Evolutionary conservation across 2,888 invertebrate species (phyloP), one percentile per base, ranked within the genome.

Genomic region (Apomyelois bistriatella): DNA sequence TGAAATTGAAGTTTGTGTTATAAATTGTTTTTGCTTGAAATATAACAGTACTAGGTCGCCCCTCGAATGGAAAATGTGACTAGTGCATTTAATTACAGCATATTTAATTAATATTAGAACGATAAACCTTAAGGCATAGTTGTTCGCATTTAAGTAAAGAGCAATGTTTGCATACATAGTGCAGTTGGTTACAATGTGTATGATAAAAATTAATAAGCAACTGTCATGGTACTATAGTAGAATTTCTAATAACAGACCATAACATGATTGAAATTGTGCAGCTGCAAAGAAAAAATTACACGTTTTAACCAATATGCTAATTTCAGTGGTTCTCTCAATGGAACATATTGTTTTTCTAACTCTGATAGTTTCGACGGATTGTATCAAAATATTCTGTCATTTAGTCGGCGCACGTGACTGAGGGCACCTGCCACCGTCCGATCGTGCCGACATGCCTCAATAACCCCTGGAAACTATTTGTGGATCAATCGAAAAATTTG

Each of bases 391-490:
- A 67, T 66, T 59, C 58, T 69, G 69, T 74, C 66, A 72, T 78
- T 74, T 70, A 65, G 69, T 70, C 65, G 69, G 56, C 66, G 76
- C 72, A 79, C 81, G 82, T 82, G 81, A 80, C 79, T 65, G 72
- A 64, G 60, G 67, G 69, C 82, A 82, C 76, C 82, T 82, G 82
- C 75, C 70, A 64, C 66, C 64, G 69, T 59, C 57, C 61, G 61
- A 55, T 67, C 74, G 76, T 74, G 75, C 70, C 74, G 77, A 71
- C 73, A 79, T 71, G 76, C 72, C 64, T 68, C 71, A 65, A 57
- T 68, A 64, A 62, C 63, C 66, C 60, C 55, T 56, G 58, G 58
- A 53, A 53, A 42, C 58, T 65, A 74, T 70, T 59, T 56, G 59
- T 57, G 46, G 56, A 58, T 56, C 63, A 53, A 58, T 64, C 58